These are phyloP conservation scores for Phengaris alcon DNA, from an alignment of 2,888 invertebrate species.

Conservation along the genomic window DNA sequence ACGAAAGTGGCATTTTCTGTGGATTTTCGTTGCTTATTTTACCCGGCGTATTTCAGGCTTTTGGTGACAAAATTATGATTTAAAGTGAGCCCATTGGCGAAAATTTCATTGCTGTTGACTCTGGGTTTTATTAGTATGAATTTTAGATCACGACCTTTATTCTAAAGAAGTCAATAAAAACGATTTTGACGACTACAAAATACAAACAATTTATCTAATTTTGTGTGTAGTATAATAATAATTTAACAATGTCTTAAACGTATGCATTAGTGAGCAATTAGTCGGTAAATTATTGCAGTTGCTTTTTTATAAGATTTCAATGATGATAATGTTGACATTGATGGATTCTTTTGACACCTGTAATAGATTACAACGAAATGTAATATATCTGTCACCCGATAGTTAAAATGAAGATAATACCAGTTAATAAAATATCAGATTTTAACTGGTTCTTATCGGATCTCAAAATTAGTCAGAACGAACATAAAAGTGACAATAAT, in stretches of 20 bases:
- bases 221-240: conserved; percentile 1
- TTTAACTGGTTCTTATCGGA: neutral
- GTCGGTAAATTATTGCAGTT: conserved; percentile 1
- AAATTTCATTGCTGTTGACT: no score
- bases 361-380: neutral
- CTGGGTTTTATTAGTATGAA: no score
- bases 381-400: conserved; percentile 12
- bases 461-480: neutral
- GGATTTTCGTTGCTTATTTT: no score
- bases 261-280: conserved; percentile 10
- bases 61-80: no score
- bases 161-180: no score
- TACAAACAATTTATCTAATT: neutral
- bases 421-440: conserved; percentile 20
- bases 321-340: neutral
- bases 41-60: no score
- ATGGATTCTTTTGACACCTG: conserved; percentile 10
- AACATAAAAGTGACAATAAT: neutral
- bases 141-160: no score
- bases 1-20: no score
- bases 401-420: conserved; percentile 15
- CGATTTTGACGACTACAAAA: neutral
- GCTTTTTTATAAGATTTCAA: neutral
- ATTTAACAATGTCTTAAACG: neutral
- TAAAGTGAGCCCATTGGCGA: no score